phyloP scores from a whole-genome alignment of 1,140 invertebrate genomes.

The Drosophila ercepeae region DNA sequence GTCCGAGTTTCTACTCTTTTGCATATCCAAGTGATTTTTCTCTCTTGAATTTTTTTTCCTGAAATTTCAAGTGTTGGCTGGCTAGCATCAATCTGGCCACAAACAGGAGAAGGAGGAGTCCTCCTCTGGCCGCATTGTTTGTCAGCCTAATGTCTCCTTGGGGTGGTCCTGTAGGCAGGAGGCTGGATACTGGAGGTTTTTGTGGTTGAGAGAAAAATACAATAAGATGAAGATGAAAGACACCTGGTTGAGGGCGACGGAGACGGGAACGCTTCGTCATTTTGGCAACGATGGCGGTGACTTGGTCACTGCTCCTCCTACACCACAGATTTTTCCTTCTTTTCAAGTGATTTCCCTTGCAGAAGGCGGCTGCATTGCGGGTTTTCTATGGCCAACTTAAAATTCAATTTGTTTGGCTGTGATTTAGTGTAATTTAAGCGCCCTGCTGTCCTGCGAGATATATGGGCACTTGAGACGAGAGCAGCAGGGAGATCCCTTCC shows the following conservation, averaged over 20 bases:
- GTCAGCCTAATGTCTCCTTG: conserved; percentile 75
- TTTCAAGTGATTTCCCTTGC: conserved; percentile 74
- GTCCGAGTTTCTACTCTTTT: conserved; percentile 13
- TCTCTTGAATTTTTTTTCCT: conserved; percentile 27
- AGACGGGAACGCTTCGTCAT: conserved; percentile 61
- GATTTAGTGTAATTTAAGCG: conserved; percentile 81
- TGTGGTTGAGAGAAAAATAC: conserved; percentile 48
- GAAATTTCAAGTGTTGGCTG: conserved; percentile 72
- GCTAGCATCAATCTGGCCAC: conserved; percentile 70
- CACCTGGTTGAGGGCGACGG: conserved; percentile 52
- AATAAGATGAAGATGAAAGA: conserved; percentile 81
- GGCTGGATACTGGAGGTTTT: neutral
- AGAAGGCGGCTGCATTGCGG: conserved; percentile 68
- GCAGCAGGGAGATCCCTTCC: too few relatives aligned
- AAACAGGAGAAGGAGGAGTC: conserved; percentile 42
- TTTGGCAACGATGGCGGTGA: conserved; percentile 74
- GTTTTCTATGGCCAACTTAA: conserved; percentile 74
- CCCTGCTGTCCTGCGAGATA: conserved; percentile 70
- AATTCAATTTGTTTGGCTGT: conserved; percentile 80
- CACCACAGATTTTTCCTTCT: conserved; percentile 24
- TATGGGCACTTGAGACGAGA: conserved; percentile 64
- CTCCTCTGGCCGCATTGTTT: conserved; percentile 68
- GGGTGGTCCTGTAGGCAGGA: conserved; percentile 18
- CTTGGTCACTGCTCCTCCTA: conserved; percentile 10
- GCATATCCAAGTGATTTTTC: conserved; percentile 39